Conservation (phyloP, 2,888 invertebrate species). For the Leptinotarsa rubiginosa region DNA sequence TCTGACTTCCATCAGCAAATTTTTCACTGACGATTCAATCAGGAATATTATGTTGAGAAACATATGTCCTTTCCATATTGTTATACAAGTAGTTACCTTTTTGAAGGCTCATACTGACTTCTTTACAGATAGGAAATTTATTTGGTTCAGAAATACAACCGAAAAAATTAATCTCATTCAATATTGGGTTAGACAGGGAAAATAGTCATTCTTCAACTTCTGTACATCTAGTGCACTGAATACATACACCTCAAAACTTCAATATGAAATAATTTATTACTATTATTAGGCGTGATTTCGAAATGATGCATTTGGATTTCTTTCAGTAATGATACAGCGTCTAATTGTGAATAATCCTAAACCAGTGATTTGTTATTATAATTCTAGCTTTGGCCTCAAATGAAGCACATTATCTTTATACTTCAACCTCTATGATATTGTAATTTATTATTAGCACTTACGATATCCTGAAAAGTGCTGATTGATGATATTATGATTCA, state of each 20-base stretch:
- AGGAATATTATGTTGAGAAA: too few relatives aligned
- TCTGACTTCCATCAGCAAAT: too few relatives aligned
- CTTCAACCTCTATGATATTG: constrained; percentile 7
- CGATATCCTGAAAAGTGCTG: too few relatives aligned
- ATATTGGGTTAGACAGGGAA: too few relatives aligned
- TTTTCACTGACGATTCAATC: too few relatives aligned
- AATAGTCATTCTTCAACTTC: not conserved
- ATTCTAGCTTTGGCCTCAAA: constrained; percentile 18
- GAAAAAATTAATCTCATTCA: too few relatives aligned
- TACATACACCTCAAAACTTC: not conserved
- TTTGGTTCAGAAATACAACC: too few relatives aligned
- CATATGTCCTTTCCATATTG: too few relatives aligned
- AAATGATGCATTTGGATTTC: constrained; percentile 1
- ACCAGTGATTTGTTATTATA: constrained; percentile 12
- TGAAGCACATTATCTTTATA: constrained; percentile 9
- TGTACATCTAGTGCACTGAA: not conserved
- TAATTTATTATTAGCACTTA: constrained; percentile 2
- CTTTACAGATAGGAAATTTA: too few relatives aligned
- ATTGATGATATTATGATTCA: not conserved
- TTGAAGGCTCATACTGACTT: too few relatives aligned
- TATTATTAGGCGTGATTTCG: not conserved
- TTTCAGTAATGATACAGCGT: not conserved
- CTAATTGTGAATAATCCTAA: not conserved
- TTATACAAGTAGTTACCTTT: too few relatives aligned
- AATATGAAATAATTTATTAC: constrained; percentile 2